Evolutionary conservation across 1,140 invertebrate species (phyloP).

Genomic region (Drosophila oshimai): DNA sequence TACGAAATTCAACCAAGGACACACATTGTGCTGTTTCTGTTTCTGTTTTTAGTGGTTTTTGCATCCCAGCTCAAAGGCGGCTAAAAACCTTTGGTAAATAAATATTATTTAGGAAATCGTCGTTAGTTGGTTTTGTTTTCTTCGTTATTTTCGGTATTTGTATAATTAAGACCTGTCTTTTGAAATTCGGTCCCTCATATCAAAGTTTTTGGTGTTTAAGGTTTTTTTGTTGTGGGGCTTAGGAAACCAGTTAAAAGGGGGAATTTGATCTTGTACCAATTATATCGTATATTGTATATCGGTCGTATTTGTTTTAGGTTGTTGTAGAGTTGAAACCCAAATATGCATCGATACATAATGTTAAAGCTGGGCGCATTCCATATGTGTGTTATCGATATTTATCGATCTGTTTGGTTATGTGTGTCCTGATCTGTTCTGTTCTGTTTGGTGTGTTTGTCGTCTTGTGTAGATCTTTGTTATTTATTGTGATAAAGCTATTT

Average conservation of each 20-base stretch:
- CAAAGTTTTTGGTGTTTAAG: conserved; percentile 56
- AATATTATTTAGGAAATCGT: conserved; percentile 21
- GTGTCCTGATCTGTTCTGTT: conserved; percentile 22
- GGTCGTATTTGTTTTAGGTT: conserved; percentile 17
- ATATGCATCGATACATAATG: conserved; percentile 63
- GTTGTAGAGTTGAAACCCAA: conserved; percentile 72
- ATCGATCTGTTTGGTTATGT: conserved; percentile 6
- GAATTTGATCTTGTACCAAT: conserved; percentile 47
- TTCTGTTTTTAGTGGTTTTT: not conserved
- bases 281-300: conserved; percentile 2
- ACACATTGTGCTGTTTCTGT: conserved; percentile 9
- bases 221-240: conserved; percentile 48
- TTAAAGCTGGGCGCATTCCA: conserved; percentile 71
- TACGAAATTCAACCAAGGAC: conserved; percentile 9
- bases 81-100: conserved; percentile 30
- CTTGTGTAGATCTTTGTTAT: conserved; percentile 33
- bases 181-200: conserved; percentile 75
- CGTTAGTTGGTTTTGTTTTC: conserved; percentile 1
- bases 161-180: conserved; percentile 77
- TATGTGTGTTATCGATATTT: conserved; percentile 4
- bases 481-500: conserved; percentile 78
- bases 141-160: conserved; percentile 23
- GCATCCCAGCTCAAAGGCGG: conserved; percentile 36
- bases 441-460: conserved; percentile 22
- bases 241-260: conserved; percentile 77